These are phyloP conservation scores for Caenorhabditis inopinata DNA, from an alignment of 1,140 invertebrate genomes.

Conservation along the genomic window DNA sequence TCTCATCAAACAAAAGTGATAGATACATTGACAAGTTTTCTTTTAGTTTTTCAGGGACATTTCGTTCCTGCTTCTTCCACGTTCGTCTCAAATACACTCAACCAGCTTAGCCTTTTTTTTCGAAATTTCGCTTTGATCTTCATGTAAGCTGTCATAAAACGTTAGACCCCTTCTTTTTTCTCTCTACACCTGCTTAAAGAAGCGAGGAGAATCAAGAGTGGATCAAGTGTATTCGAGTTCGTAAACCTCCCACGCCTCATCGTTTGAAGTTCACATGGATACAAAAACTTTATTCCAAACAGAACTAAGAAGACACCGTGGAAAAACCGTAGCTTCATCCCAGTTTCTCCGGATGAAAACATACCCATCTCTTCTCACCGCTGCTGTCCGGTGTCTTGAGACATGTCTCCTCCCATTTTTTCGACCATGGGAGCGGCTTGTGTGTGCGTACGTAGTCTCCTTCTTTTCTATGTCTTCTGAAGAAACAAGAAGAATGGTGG, in stretches of 20 bases:
- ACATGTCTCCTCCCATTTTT: slow-evolving; percentile 2
- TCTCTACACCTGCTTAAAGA: slow-evolving; percentile 5
- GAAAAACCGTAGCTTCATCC: no score
- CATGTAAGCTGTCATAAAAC: neutral
- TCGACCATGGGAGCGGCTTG: slow-evolving; percentile 2
- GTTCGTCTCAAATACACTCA: neutral
- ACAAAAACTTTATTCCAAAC: no score
- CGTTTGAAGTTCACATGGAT: no score
- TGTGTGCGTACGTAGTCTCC: neutral
- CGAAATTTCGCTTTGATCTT: neutral
- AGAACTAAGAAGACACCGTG: no score
- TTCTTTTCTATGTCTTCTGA: neutral
- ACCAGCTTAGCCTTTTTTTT: slow-evolving; percentile 3
- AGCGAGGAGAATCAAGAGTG: neutral
- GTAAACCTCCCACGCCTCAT: neutral
- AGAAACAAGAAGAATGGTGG: slow-evolving; percentile 7
- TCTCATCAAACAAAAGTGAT: neutral
- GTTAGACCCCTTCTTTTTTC: neutral
- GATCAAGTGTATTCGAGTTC: no score
- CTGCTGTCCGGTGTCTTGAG: neutral
- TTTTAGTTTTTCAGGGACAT: no score
- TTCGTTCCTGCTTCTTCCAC: no score
- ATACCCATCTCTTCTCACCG: neutral
- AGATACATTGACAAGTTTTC: neutral
- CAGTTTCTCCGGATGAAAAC: neutral